These are phyloP conservation scores for Solen grandis DNA, from an alignment of 1,140 invertebrate genomes.

Conservation along the genomic window DNA sequence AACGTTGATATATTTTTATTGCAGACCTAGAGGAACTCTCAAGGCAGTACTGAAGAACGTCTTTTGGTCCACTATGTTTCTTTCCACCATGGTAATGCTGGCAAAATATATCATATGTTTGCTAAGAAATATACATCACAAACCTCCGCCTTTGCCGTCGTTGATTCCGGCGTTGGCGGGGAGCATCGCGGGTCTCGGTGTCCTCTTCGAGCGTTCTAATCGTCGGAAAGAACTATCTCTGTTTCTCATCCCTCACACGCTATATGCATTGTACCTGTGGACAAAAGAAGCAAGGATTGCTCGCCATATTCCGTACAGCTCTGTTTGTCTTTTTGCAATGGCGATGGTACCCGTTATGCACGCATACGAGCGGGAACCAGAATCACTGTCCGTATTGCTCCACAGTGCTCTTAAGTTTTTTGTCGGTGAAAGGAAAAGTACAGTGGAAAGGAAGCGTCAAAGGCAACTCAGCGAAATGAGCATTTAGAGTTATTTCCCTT, in stretches of 20 bases:
- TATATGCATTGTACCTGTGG: slow-evolving; percentile 66
- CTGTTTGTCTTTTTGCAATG: slow-evolving; percentile 63
- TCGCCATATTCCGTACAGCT: slow-evolving; percentile 61
- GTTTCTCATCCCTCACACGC: slow-evolving; percentile 71
- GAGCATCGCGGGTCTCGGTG: slow-evolving; percentile 63
- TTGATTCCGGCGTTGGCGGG: slow-evolving; percentile 70
- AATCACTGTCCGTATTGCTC: slow-evolving; percentile 68
- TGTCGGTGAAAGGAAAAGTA: slow-evolving; percentile 59
- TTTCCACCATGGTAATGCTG: slow-evolving; percentile 71
- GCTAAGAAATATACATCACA: slow-evolving; percentile 60
- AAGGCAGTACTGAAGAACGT: slow-evolving; percentile 67
- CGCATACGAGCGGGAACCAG: slow-evolving; percentile 73
- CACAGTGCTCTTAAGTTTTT: slow-evolving; percentile 69
- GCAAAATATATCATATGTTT: slow-evolving; percentile 74
- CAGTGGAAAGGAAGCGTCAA: slow-evolving; percentile 53
- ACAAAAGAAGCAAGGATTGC: slow-evolving; percentile 45
- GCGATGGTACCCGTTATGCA: slow-evolving; percentile 76
- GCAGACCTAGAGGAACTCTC: slow-evolving; percentile 66
- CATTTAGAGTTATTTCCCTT: slow-evolving; percentile 20
- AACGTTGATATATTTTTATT: slow-evolving; percentile 44
- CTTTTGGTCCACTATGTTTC: slow-evolving; percentile 69
- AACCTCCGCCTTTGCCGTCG: slow-evolving; percentile 65
- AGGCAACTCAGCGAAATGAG: slow-evolving; percentile 46
- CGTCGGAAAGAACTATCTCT: slow-evolving; percentile 70
- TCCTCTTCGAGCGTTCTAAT: slow-evolving; percentile 69